Evolutionary conservation across 1,140 invertebrate species (phyloP).

Genomic region (Cydia splendana): DNA sequence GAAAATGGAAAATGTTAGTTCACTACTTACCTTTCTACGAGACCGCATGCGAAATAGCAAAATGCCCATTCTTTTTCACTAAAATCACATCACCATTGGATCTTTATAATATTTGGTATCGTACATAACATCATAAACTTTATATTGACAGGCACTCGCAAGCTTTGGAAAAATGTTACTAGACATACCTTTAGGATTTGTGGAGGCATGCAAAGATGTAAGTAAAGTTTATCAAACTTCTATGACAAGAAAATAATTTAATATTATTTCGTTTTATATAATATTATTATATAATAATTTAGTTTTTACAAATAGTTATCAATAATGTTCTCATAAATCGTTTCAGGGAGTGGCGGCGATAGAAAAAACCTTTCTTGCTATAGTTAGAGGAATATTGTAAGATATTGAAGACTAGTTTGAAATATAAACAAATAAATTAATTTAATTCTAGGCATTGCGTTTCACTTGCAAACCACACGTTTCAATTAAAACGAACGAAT

Average conservation of each 20-base stretch:
- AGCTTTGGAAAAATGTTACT: slow-evolving; percentile 63
- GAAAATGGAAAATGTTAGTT: slow-evolving; percentile 32
- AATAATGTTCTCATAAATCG: slow-evolving; percentile 15
- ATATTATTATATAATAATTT: slow-evolving; percentile 6
- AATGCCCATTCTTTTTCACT: background rate
- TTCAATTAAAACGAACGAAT: background rate
- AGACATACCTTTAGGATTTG: slow-evolving; percentile 61
- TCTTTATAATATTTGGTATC: background rate
- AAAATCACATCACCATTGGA: background rate
- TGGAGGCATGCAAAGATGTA: slow-evolving; percentile 68
- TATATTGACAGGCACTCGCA: slow-evolving; percentile 52
- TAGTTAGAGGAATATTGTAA: slow-evolving; percentile 49
- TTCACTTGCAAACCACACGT: background rate
- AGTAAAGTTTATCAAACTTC: slow-evolving; percentile 41
- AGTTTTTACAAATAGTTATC: slow-evolving; percentile 9
- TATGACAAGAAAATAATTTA: too few relatives aligned
- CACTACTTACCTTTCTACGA: slow-evolving; percentile 20
- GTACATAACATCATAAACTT: slow-evolving; percentile 33
- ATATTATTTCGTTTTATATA: background rate
- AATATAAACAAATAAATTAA: slow-evolving; percentile 23
- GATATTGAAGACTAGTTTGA: slow-evolving; percentile 34
- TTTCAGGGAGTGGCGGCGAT: slow-evolving; percentile 62
- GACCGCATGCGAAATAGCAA: slow-evolving; percentile 12
- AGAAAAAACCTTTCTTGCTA: slow-evolving; percentile 53
- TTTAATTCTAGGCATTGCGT: background rate